Evolutionary conservation across 2,888 invertebrate genomes (phyloP), one percentile per base, ranked within the genome.

Genomic region (Cosmia pyralina): DNA sequence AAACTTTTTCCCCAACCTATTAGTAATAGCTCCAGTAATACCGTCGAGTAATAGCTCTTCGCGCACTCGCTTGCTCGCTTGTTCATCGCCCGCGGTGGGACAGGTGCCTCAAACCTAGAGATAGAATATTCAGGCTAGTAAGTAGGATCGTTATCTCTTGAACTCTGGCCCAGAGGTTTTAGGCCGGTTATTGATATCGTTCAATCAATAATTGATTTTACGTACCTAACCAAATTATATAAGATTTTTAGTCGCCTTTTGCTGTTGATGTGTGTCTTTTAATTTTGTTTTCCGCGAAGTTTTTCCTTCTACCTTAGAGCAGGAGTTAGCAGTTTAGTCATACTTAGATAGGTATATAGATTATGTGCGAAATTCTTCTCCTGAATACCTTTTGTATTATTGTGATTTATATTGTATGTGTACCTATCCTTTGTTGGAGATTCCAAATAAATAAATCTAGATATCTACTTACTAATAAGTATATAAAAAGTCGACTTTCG

Each of bases 151-250:
- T 75, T 62, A 75, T 75, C 59, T 44, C 0, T 15, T 17, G 53
- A 62, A 69, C 75, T 75, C 22, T 22, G 60, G 28, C 69, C 75
- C 69, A 59, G 58, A 58, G 38, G 46, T 68, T 75, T 55, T 13
- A 72, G 57, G 73, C 46, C 44, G 58, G 50, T 38, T 53, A 41
- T 34, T 52, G 11, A 72, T 44, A 50, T 50, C 15, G 41, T 50
- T 59, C 28, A 41, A 57, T 59, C 5, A 59, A 48, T 44, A 38
- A 4, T 48, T 57, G 6, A 38, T 48, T 57, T 68, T 69, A 46
- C 15, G 8, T 53, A 64, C 0, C 5, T 38, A 28, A 53, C 34
- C 7, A 13, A 60, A 50, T 69, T 22, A 53, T 6, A 19, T 19
- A 41, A 15, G 10, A 60, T 13, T 22, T 59, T 3, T 46, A 3